Evolutionary conservation across 2,113 vertebrate genomes (phyloP).

Genomic region (Epinephelus moara): DNA sequence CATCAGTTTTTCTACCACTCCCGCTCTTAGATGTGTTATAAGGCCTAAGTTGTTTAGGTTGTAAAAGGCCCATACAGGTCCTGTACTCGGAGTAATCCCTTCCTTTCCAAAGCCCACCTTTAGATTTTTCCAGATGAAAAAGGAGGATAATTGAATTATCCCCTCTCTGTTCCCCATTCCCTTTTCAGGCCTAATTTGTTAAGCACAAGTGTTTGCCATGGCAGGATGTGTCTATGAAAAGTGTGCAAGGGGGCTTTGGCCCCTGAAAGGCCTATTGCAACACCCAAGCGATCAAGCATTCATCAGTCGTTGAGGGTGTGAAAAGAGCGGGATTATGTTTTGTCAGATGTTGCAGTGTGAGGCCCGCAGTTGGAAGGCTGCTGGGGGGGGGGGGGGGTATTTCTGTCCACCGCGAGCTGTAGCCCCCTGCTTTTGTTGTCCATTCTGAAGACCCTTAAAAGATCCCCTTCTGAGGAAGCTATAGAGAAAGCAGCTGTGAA

Average conservation of each 20-base stretch:
- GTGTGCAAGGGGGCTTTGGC: slow-evolving; percentile 86
- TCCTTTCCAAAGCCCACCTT: slow-evolving; percentile 84
- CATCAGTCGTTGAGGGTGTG: slow-evolving; percentile 86
- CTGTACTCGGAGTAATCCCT: slow-evolving; percentile 89
- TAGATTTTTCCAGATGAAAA: slow-evolving; percentile 80
- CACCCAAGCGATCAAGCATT: slow-evolving; percentile 94
- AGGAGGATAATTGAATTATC: slow-evolving; percentile 93
- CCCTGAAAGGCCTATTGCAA: slow-evolving; percentile 90
- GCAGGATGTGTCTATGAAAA: slow-evolving; percentile 85
- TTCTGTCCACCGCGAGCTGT: slow-evolving; percentile 24
- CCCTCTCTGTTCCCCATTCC: slow-evolving; percentile 79
- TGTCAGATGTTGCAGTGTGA: slow-evolving; percentile 85
- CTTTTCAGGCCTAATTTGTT: slow-evolving; percentile 86
- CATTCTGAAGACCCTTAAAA: slow-evolving; percentile 90
- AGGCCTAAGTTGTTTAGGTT: slow-evolving; percentile 83
- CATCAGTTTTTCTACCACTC: slow-evolving; percentile 72
- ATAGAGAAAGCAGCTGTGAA: slow-evolving; percentile 63
- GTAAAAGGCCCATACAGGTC: slow-evolving; percentile 87
- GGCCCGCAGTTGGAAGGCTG: slow-evolving; percentile 85
- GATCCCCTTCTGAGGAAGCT: slow-evolving; percentile 73
- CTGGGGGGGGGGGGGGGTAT: slow-evolving; percentile 73
- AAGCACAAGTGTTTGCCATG: slow-evolving; percentile 93
- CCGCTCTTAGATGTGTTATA: slow-evolving; percentile 81
- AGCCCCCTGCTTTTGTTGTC: slow-evolving; percentile 87
- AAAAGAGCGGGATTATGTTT: slow-evolving; percentile 91